Percentiles rank a stretch among this genome's conserved stretches.
Conservation (phyloP, 2,797 vertebrate species). For the Pipistrellus nathusii region DNA sequence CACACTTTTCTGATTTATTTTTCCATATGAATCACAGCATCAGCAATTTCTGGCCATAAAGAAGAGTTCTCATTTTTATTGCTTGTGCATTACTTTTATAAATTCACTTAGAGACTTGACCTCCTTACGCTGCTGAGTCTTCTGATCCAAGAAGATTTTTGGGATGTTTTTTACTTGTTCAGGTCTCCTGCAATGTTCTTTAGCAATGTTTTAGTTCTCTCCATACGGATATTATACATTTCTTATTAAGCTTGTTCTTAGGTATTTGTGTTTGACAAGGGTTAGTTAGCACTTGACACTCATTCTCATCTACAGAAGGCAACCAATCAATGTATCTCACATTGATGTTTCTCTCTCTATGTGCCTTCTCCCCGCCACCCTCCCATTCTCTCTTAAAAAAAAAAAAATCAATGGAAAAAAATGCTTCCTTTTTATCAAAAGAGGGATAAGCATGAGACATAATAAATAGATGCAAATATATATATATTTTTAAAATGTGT, state of each 20-base stretch:
- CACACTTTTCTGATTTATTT: neutral
- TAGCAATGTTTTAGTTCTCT: neutral
- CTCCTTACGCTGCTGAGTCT: neutral
- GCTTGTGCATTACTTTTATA: neutral
- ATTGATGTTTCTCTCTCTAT: too few species aligned
- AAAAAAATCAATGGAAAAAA: neutral
- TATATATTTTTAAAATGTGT: neutral
- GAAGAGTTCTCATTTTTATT: neutral
- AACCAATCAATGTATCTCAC: too few species aligned
- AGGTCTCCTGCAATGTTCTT: neutral
- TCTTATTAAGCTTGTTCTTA: neutral
- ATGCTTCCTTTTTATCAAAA: constrained; percentile 55
- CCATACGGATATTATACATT: neutral
- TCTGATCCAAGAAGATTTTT: constrained; percentile 2
- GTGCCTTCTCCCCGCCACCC: too few species aligned
- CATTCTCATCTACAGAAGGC: neutral
- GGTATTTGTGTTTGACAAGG: neutral
- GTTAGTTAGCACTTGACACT: neutral
- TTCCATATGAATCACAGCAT: neutral
- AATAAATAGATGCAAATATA: constrained; percentile 27
- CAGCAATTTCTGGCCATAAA: neutral
- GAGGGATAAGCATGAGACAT: neutral
- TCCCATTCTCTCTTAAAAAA: neutral
- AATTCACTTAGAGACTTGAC: neutral
- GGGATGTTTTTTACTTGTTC: neutral